Base-by-base conservation (phyloP, 2,797 vertebrate genomes). In the Syngnathus rostellatus region DNA sequence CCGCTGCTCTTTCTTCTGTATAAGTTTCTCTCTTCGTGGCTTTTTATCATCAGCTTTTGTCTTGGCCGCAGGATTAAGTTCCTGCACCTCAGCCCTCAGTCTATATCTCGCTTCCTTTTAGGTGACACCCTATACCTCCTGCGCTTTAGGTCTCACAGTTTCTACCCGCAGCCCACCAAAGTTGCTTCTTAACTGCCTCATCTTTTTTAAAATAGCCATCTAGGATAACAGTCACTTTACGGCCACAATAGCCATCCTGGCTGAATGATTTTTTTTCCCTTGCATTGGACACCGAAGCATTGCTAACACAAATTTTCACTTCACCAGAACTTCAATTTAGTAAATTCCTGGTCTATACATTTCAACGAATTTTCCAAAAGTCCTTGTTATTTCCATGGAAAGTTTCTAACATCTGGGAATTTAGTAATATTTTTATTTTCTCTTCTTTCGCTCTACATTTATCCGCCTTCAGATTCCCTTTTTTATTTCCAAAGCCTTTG, bases 61-160 rank as follows among this genome's bases (percentile, higher is more conserved):
- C 76, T 74, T 74, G 62, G 54, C 72, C 68, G 51, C 50, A 38
- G 85, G 83, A 82, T 88, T 78, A 79, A 77, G 73, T 86, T 90
- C 78, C 86, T 80, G 70, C 71, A 45, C 75, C 77, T 77, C 80
- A 79, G 72, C 75, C 85, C 85, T 70, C 61, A 1, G 76, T 77
- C 41, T 50, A 70, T 81, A 71, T 80, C 82, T 79, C 81, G 66
- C 57, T 58, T 71, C 81, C 73, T 80, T 81, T 86, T 75, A 78
- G 77, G 77, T 85, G 90, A 90, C 83, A 91, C 78, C 64, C 77
- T 84, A 89, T 82, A 86, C 85, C 79, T 79, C 80, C 74, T 79
- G 71, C 77, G 73, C 82, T 74, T 82, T 69, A 82, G 78, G 83
- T 81, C 83, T 77, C 58, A 31, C 23, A 46, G 78, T 85, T 81